Percentiles rank a stretch among this genome's conserved stretches.
Evolutionary conservation across 2,113 vertebrate species (phyloP).

Genomic region (Amia ocellicauda): DNA sequence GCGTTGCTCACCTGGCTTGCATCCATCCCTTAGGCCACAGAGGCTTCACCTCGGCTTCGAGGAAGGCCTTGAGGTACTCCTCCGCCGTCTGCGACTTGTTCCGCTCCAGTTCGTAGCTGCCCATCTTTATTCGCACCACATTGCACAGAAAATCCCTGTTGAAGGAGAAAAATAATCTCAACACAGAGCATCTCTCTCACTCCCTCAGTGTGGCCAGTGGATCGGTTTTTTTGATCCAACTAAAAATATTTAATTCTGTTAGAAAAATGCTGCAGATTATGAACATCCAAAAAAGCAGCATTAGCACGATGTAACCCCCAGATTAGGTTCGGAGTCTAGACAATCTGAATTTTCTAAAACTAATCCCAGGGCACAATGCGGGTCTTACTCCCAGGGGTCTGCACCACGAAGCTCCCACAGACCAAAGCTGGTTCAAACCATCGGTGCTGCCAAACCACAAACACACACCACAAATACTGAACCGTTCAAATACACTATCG

Average conservation of each 20-base stretch:
- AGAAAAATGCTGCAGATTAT: not conserved
- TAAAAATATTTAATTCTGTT: too few relatives aligned
- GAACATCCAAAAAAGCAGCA: not conserved
- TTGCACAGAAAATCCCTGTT: conserved; percentile 78
- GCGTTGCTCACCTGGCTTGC: conserved; percentile 78
- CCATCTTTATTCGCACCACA: conserved; percentile 77
- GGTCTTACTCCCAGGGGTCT: too few relatives aligned
- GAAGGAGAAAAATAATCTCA: not conserved
- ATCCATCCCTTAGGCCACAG: conserved; percentile 98
- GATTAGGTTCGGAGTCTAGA: not conserved
- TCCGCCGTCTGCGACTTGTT: conserved; percentile 72
- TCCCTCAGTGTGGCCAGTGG: too few relatives aligned
- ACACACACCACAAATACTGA: too few relatives aligned
- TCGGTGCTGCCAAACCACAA: too few relatives aligned
- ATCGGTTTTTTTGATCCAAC: too few relatives aligned
- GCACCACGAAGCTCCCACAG: too few relatives aligned
- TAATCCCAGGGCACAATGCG: too few relatives aligned
- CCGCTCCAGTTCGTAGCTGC: conserved; percentile 66
- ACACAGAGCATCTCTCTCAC: too few relatives aligned
- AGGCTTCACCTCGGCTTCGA: conserved; percentile 82
- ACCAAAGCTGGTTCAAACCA: too few relatives aligned
- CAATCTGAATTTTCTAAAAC: not conserved
- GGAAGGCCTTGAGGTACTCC: conserved; percentile 80
- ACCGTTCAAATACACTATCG: too few relatives aligned
- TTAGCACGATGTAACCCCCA: conserved; percentile 29